phyloP scores from a whole-genome alignment of 1,140 invertebrate species.

The Subanguina moxae region DNA sequence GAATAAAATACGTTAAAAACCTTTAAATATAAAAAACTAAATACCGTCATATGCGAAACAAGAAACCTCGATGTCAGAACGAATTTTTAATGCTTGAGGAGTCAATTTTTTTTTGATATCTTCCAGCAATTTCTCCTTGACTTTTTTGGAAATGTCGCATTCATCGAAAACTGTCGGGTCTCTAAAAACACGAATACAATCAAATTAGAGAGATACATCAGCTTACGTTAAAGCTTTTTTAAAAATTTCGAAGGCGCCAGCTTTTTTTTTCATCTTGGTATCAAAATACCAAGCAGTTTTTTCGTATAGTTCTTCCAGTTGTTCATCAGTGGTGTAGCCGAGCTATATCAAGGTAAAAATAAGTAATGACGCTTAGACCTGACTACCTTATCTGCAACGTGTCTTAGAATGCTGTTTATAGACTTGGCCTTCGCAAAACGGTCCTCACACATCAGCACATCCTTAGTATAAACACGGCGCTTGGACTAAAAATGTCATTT shows the following conservation, averaged over 20 bases:
- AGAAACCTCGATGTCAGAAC: constrained; percentile 84
- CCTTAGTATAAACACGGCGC: constrained; percentile 91
- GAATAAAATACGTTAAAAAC: too few relatives aligned
- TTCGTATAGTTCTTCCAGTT: constrained; percentile 88
- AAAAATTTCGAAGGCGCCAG: constrained; percentile 92
- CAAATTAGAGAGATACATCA: not conserved
- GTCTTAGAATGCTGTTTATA: constrained; percentile 80
- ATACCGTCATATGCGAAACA: constrained; percentile 87
- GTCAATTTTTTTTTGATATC: constrained; percentile 94
- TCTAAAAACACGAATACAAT: constrained; percentile 61
- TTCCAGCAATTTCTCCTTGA: constrained; percentile 82
- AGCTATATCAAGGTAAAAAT: constrained; percentile 59
- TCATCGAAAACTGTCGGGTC: constrained; percentile 90
- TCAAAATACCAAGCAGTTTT: constrained; percentile 99
- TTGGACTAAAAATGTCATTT: constrained; percentile 66
- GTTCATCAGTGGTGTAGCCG: constrained; percentile 80
- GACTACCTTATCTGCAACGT: not conserved
- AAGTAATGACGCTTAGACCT: too few relatives aligned
- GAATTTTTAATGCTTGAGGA: constrained; percentile 89
- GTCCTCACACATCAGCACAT: constrained; percentile 95
- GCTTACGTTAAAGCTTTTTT: constrained; percentile 81
- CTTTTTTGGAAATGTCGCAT: constrained; percentile 85
- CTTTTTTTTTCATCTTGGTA: constrained; percentile 91
- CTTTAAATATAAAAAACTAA: too few relatives aligned
- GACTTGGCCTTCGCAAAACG: constrained; percentile 97